Conservation (phyloP, 2,797 vertebrate genomes). For the Ataeniobius toweri region DNA sequence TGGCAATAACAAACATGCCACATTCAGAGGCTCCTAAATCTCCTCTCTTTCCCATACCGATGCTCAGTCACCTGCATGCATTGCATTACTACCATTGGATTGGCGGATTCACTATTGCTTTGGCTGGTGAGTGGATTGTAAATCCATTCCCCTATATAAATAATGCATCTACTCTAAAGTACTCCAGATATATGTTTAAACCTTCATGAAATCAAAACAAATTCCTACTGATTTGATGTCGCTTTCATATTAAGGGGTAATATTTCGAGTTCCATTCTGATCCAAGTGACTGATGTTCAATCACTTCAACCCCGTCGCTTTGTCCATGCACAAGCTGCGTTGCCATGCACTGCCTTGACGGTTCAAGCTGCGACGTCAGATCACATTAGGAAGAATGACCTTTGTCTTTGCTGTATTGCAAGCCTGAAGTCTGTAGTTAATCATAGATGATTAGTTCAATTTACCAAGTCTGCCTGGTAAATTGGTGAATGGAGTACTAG, state of each 20-base stretch:
- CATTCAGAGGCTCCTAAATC: too few relatives aligned
- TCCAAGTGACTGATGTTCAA: conserved; percentile 69
- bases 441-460: conserved; percentile 82
- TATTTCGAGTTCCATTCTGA: conserved; percentile 40
- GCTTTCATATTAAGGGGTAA: conserved; percentile 36
- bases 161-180: neutral
- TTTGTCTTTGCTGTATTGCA: conserved; percentile 68
- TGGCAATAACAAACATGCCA: too few relatives aligned
- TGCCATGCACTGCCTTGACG: conserved; percentile 34
- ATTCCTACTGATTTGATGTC: conserved; percentile 14
- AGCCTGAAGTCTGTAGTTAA: conserved; percentile 73
- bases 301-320: conserved; percentile 35
- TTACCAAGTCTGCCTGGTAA: conserved; percentile 71
- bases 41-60: too few relatives aligned
- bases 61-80: neutral
- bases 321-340: conserved; percentile 15
- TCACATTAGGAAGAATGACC: conserved; percentile 76
- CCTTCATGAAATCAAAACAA: conserved; percentile 24
- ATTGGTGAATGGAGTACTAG: conserved; percentile 46
- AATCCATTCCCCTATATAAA: neutral
- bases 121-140: neutral
- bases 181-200: neutral
- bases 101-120: neutral
- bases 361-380: conserved; percentile 62
- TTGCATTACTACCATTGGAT: neutral